Evolutionary conservation across 1,140 invertebrate species (phyloP).

Genomic region (Drosophila biarmipes): DNA sequence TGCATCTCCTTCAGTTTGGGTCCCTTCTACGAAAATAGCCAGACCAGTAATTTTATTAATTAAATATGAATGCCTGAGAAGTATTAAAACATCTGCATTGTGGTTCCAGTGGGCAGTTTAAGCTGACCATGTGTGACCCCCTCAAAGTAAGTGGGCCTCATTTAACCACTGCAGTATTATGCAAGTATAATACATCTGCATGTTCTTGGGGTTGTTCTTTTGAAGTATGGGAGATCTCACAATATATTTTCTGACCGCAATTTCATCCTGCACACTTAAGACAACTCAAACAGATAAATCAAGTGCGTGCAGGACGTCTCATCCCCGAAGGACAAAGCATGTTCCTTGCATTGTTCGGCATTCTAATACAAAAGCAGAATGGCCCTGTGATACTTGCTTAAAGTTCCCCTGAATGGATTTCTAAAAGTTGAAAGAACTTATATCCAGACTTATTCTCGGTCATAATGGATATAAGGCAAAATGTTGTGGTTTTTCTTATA

Average conservation of each 20-base stretch:
- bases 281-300: slow-evolving; percentile 5
- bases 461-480: too few species aligned
- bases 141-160: neutral
- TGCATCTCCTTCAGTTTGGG: slow-evolving; percentile 5
- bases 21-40: slow-evolving; percentile 13
- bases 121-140: neutral
- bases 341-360: neutral
- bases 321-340: neutral
- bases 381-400: neutral
- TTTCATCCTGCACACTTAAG: neutral
- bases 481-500: too few species aligned
- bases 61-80: slow-evolving; percentile 18
- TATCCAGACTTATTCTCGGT: too few species aligned
- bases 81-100: slow-evolving; percentile 4
- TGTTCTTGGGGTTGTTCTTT: neutral
- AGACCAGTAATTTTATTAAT: slow-evolving; percentile 16
- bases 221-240: neutral
- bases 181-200: neutral
- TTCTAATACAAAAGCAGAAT: neutral
- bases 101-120: neutral
- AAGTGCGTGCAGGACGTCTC: neutral
- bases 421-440: too few species aligned
- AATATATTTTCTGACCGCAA: neutral
- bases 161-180: neutral
- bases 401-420: neutral